Evolutionary conservation across 2,888 invertebrate genomes (phyloP), one percentile per base, ranked within the genome.

Genomic region (Amiota minor): DNA sequence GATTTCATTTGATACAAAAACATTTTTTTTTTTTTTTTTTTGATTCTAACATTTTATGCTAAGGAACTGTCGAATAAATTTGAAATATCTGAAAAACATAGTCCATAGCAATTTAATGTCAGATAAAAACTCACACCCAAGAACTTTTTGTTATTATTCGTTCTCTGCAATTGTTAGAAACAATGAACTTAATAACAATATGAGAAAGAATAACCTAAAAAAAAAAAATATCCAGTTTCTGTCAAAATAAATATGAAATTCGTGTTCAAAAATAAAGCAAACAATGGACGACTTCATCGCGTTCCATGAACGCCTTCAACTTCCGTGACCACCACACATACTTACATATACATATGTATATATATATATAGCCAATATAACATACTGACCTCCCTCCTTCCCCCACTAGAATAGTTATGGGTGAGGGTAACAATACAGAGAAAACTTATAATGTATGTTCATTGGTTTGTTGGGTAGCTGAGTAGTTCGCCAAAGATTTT

Each of bases 361-460:
- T n/a, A n/a, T n/a, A n/a, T n/a, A n/a, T n/a, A n/a, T n/a, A n/a
- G n/a, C 10, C 45, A 8, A 46, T 45, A 1, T 11, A 20, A 9
- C 18, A 64, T 46, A 65, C 49, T 16, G 47, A 65, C 49, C 46
- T 18, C 46, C 18, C n/a, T 18, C 10, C 10, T 2, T 18, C 2
- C 18, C 14, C n/a, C 18, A n/a, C 3, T 11, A 9, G 2, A 20
- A 3, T 11, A 11, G 59, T 18, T 16, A 6, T 6, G 4, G 59
- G 16, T 11, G 18, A n/a, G 59, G 18, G 20, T 20, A 59, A 12
- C 12, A 35, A 45, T 64, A 45, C 14, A 2, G 16, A 18, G 82
- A 84, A 84, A 86, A 83, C 78, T 77, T 85, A 78, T 78, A 82
- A 80, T 80, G 84, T 83, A 77, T 80, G 83, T 79, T 80, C n/a